Evolutionary conservation across 2,113 vertebrate species (phyloP), one percentile per base, ranked within the genome.

Genomic region (Pelodiscus sinensis): DNA sequence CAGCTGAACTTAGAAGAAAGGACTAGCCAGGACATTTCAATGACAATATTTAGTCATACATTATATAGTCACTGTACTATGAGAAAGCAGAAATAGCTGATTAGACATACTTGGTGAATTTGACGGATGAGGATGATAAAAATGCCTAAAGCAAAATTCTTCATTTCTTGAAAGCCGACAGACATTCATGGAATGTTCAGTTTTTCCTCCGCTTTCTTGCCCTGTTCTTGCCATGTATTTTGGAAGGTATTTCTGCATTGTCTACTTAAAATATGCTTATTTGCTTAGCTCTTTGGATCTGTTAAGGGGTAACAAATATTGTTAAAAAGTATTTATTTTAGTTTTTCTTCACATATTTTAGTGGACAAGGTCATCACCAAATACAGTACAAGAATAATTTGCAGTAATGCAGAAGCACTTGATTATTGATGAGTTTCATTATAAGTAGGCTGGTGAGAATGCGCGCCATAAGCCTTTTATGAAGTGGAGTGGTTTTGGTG

Each of bases 51-150:
- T 90, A 93, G 56, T 90, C 79, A 90, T 92, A 92, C 18, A 58
- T 85, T 90, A 38, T 81, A n/a, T 84, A 93, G 87, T 60, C 60
- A 81, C 71, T 87, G 54, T 71, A 24, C 80, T 55, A 83, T 75
- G 87, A 89, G 60, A 78, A 93, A 88, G 44, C 29, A 82, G 58
- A 89, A 87, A 94, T 51, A 90, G 94, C 68, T 93, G 86, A 82
- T 94, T 89, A 92, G 91, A 92, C 89, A 89, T 87, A 96, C 52
- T 54, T 94, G 84, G 16, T 94, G 77, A 91, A 79, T 68, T 86
- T 93, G 60, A 92, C 0, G 1, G 81, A 81, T 86, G 92, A 93
- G 50, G 78, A 91, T 22, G 35, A 88, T 95, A 56, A 91, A 94
- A 94, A 92, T 84, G 89, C 73, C 82, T 77, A 31, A 55, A 94